phyloP scores from a whole-genome alignment of 2,888 invertebrate species.

The Mythimna albipuncta region DNA sequence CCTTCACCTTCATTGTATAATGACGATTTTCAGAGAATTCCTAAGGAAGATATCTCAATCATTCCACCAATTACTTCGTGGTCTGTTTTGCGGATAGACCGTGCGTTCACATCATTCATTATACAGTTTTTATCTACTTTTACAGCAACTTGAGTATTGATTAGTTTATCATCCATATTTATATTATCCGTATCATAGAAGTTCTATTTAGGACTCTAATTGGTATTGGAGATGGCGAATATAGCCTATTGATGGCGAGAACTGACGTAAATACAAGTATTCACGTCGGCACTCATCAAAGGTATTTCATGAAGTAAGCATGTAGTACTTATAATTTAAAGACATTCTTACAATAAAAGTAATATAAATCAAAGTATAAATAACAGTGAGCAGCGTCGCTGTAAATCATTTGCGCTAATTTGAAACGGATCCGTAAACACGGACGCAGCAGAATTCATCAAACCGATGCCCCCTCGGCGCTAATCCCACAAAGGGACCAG shows the following conservation, averaged over 20 bases:
- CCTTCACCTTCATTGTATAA: not conserved
- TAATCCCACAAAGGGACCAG: slow-evolving; percentile 86
- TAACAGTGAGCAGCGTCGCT: slow-evolving; percentile 78
- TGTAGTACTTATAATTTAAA: slow-evolving; percentile 44
- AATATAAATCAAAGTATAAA: slow-evolving; percentile 81
- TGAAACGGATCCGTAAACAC: slow-evolving; percentile 85
- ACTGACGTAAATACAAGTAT: not conserved
- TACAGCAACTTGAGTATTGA: not conserved
- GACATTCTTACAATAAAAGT: slow-evolving; percentile 55
- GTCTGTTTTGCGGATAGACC: not conserved
- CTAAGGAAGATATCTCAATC: not conserved
- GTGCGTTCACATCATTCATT: not conserved
- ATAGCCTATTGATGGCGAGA: not conserved
- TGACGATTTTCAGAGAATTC: not conserved
- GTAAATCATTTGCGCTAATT: slow-evolving; percentile 88
- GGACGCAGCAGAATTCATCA: slow-evolving; percentile 76
- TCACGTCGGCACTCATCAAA: slow-evolving; percentile 24
- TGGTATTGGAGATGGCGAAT: not conserved
- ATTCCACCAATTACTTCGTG: not conserved
- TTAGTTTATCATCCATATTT: not conserved
- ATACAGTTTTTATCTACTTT: not conserved
- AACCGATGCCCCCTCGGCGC: slow-evolving; percentile 73
- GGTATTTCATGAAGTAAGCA: slow-evolving; percentile 23
- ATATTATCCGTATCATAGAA: not conserved
- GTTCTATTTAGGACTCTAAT: not conserved